Conservation (phyloP, 2,113 vertebrate genomes). For the Hepsetus odoe region DNA sequence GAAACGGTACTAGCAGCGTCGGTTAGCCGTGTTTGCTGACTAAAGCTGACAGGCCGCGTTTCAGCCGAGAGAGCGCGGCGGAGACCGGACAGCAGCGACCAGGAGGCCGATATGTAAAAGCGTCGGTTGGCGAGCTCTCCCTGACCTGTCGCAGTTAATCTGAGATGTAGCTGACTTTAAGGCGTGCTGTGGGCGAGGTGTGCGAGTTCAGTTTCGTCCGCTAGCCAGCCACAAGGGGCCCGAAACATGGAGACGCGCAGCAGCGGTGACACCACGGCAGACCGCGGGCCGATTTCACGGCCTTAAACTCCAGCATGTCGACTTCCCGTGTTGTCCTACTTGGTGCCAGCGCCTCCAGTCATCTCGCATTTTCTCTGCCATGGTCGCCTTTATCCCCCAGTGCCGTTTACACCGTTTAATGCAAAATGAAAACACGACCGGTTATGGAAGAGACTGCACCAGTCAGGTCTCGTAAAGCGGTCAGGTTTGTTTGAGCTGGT, state of each 20-base stretch:
- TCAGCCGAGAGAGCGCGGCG: constrained; percentile 24
- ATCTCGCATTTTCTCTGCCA: constrained; percentile 77
- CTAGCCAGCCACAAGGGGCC: constrained; percentile 74
- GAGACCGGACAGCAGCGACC: constrained; percentile 54
- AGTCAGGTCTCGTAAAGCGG: constrained; percentile 62
- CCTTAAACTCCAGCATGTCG: constrained; percentile 79
- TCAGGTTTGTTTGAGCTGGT: constrained; percentile 57
- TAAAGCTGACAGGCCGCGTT: background rate
- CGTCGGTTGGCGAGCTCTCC: constrained; percentile 56
- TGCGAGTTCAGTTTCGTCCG: constrained; percentile 61
- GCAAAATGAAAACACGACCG: constrained; percentile 65
- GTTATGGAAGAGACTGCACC: constrained; percentile 81
- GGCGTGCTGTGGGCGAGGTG: constrained; percentile 70
- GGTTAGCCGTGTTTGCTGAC: background rate
- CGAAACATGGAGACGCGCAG: constrained; percentile 69
- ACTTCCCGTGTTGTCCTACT: constrained; percentile 77
- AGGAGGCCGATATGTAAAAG: constrained; percentile 60
- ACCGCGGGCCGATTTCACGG: constrained; percentile 68
- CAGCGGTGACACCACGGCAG: constrained; percentile 58
- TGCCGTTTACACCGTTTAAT: constrained; percentile 66
- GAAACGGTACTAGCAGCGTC: background rate
- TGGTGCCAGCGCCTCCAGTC: constrained; percentile 83
- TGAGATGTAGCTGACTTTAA: constrained; percentile 75
- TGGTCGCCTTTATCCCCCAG: constrained; percentile 70
- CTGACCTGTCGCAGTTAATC: constrained; percentile 54